phyloP scores from a whole-genome alignment of 1,140 invertebrate genomes.

The Zaprionus kolodkinae region DNA sequence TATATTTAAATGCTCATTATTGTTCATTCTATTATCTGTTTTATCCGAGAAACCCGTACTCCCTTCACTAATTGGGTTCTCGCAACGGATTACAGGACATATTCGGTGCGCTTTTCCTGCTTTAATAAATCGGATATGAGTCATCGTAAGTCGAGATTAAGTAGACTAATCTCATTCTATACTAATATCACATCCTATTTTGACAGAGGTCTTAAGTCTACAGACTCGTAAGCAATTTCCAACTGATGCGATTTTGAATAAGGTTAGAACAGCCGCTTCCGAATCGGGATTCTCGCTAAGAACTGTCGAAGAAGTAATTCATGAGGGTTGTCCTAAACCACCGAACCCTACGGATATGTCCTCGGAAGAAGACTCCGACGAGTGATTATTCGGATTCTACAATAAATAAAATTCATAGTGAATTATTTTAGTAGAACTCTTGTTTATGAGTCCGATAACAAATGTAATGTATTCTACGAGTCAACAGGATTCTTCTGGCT shows the following conservation, averaged over 20 bases:
- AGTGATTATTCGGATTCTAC: no score
- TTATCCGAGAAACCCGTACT: neutral
- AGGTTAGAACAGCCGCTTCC: neutral
- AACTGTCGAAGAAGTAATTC: neutral
- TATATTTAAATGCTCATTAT: neutral
- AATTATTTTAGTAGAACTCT: no score
- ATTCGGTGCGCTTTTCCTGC: conserved; percentile 17
- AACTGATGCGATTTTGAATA: neutral
- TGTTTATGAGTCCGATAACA: no score
- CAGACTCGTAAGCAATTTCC: neutral
- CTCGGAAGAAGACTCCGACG: no score
- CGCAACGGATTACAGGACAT: conserved; percentile 1
- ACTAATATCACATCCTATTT: neutral
- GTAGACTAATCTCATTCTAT: neutral
- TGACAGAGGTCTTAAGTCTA: neutral
- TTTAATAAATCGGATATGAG: neutral
- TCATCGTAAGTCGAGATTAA: neutral
- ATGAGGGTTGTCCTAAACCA: neutral
- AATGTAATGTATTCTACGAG: no score
- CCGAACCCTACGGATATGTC: no score
- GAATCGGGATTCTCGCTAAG: neutral
- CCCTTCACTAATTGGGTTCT: neutral
- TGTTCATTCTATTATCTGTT: neutral
- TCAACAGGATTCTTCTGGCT: no score
- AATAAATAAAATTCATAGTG: no score